Evolutionary conservation across 1,140 invertebrate genomes (phyloP), one percentile per base, ranked within the genome.

Genomic region (Bombus picipes): DNA sequence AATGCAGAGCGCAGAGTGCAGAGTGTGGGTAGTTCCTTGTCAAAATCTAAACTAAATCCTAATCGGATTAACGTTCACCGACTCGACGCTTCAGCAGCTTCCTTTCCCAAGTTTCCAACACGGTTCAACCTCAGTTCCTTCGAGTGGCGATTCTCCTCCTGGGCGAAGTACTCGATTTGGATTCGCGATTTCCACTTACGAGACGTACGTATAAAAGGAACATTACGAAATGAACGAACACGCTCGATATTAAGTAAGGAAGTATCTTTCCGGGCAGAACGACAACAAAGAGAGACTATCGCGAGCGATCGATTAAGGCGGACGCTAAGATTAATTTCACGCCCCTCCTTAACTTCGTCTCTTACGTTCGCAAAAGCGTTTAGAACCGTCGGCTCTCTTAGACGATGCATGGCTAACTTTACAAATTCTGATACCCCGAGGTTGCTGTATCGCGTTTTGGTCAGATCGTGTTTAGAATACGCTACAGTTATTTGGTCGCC

Each of bases 31-130:
- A 59, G 85, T 39, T 57, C 76, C 77, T 85, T 75, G 85, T 83
- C 81, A 90, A 91, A 88, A 90, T 90, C 83, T 90, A 86, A 86
- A 88, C 80, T 81, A 91, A 91, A 90, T 86, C 87, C 78, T 91
- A 90, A 90, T 90, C 83, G 86, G 88, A 90, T 90, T 90, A 91
- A 72, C 83, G 78, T 79, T 37, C 83, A 39, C 57, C 57, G 83
- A 73, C 66, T 85, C 83, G 53, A 74, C 80, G 68, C 80, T 73
- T 86, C 62, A 28, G 53, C 78, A 80, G 68, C 83, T 85, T 74
- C 73, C 70, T 15, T 43, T 66, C 39, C 57, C 22, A 73, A 73
- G 43, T 80, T 81, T 66, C 68, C 3, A 72, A 18, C 47, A 53
- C 47, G 47, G 47, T 53, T 53, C 22, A 6, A 34, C 37, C 34